phyloP scores from a whole-genome alignment of 2,797 vertebrate genomes.

The Pipistrellus nathusii region DNA sequence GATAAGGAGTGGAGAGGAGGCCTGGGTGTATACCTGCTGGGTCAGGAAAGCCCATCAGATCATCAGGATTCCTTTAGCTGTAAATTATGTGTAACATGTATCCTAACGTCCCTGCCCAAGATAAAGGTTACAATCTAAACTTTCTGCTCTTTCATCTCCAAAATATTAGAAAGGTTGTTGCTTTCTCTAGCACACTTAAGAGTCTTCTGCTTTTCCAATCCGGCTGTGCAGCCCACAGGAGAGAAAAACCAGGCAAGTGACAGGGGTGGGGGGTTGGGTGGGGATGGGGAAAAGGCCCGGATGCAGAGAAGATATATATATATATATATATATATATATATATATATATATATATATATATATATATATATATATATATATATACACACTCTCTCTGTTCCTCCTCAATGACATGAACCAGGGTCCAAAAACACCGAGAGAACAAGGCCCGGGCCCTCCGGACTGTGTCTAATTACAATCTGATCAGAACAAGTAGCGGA shows the following conservation, averaged over 20 bases:
- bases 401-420: neutral
- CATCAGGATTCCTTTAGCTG: neutral
- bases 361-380: no score
- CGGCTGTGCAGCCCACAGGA: neutral
- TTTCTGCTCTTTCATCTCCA: neutral
- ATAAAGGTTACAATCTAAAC: neutral
- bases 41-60: neutral
- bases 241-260: neutral
- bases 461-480: neutral
- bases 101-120: neutral
- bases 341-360: no score
- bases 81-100: neutral
- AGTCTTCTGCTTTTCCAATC: neutral
- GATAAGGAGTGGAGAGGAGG: neutral
- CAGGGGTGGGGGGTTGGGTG: neutral
- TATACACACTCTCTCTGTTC: no score
- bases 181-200: neutral
- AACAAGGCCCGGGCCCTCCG: neutral
- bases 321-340: no score
- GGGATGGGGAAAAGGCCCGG: constrained; percentile 61
- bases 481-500: neutral
- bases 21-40: neutral
- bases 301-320: constrained; percentile 49
- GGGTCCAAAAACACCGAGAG: neutral
- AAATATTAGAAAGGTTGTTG: neutral